A percentile compares a stretch with the other conserved stretches of the same genome.
phyloP scores from a whole-genome alignment of 2,797 vertebrate genomes.

The Chloroceryle inda region DNA sequence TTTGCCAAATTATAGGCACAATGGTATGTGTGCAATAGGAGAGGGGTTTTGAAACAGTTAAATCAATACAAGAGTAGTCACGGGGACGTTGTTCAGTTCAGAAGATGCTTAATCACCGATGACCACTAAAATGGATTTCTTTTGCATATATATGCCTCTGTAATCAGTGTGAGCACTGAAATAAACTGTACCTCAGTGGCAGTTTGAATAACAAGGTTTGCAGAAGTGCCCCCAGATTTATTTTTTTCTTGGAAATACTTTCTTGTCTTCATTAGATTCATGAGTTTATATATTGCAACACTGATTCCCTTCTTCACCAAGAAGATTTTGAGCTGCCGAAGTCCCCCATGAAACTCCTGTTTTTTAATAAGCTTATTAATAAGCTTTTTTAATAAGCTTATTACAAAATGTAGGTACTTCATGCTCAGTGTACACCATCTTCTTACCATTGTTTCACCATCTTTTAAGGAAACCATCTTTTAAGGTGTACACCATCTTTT shows the following conservation, averaged over 20 bases:
- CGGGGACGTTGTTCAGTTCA: neutral
- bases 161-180: neutral
- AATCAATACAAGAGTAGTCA: neutral
- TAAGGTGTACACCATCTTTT: neutral
- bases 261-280: neutral
- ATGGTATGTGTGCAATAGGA: neutral
- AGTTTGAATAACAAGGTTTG: neutral
- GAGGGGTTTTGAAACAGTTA: neutral
- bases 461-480: slow-evolving; percentile 1
- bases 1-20: neutral
- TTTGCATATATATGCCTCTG: neutral
- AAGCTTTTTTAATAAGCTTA: neutral
- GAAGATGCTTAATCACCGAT: neutral
- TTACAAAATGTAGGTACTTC: neutral
- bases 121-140: neutral
- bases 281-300: neutral
- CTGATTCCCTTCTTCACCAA: neutral
- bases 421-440: neutral
- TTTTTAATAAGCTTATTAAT: neutral
- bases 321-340: neutral
- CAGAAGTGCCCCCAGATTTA: neutral
- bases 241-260: neutral
- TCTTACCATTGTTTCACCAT: neutral
- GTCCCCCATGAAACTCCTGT: neutral
- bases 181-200: neutral